Evolutionary conservation across 2,113 vertebrate species (phyloP), one percentile per base, ranked within the genome.

Genomic region (Psephotus haematonotus): DNA sequence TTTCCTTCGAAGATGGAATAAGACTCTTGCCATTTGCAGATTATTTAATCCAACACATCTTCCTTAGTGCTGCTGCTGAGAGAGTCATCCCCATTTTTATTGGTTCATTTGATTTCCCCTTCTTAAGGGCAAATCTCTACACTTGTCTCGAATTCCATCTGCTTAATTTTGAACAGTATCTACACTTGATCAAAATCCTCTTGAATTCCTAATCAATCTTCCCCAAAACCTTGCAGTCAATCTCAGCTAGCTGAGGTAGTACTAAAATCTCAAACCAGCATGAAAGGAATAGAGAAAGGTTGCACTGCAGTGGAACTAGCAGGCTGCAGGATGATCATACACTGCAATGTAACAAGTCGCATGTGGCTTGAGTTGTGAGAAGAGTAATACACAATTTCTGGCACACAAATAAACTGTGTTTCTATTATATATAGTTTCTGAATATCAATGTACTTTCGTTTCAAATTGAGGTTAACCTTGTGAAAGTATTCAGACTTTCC

Each of bases 111-210:
- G 53, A 88, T 93, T 95, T 88, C 49, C 92, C 41, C 65, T 88
- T 94, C 82, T 60, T 93, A 49, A 67, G 64, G 55, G 35, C 17
- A 78, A 81, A 70, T 74, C 31, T 86, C 46, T 65, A 74, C 14
- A 27, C 52, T 95, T 84, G 53, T 86, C 64, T 91, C 78, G 35
- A 89, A 78, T 87, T 91, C 69, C 60, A 82, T 82, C 80, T 88
- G 55, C 22, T 86, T 78, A 29, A 55, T 84, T 95, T 92, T 78
- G 71, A 62, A 68, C 16, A 9, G 35, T 64, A 74, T 71, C 19
- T 84, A 59, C 53, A 78, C 77, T 77, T 77, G 76, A 86, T 94
- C 80, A 93, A 93, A 95, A 94, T 43, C 60, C 62, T 71, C 92
- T 88, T 46, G 53, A 92, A 88, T 85, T 80, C 31, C 55, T 63